These are phyloP conservation scores for Mallotus villosus DNA, from an alignment of 2,797 vertebrate genomes.

Conservation along the genomic window DNA sequence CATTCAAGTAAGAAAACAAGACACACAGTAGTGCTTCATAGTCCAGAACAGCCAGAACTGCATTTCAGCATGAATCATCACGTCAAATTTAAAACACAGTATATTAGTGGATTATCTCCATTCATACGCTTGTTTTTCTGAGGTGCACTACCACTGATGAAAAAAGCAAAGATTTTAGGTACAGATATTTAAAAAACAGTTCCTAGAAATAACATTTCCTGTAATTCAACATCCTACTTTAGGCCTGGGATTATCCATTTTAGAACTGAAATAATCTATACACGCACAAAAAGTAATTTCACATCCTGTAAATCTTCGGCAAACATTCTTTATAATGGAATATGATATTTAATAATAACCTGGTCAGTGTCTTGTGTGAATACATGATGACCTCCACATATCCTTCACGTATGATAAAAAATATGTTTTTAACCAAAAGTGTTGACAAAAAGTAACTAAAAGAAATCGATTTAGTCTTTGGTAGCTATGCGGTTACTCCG, in stretches of 20 bases:
- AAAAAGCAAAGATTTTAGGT: slow-evolving; percentile 11
- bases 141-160: slow-evolving; percentile 4
- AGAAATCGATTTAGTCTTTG: slow-evolving; percentile 29
- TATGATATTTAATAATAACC: slow-evolving; percentile 18
- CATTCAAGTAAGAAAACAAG: slow-evolving; percentile 9
- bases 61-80: no score
- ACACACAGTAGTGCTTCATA: slow-evolving; percentile 19
- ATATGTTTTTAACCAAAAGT: slow-evolving; percentile 4
- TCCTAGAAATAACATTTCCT: not conserved
- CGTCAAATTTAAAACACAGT: no score
- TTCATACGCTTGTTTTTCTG: slow-evolving; percentile 13
- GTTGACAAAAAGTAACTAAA: no score
- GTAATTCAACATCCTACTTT: not conserved
- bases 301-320: slow-evolving; percentile 12
- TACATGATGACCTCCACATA: not conserved
- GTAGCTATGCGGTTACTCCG: not conserved
- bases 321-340: slow-evolving; percentile 38
- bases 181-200: slow-evolving; percentile 7
- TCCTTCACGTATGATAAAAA: not conserved
- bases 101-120: slow-evolving; percentile 6
- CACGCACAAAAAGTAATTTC: not conserved
- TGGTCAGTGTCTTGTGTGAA: not conserved
- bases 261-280: not conserved
- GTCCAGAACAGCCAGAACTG: not conserved
- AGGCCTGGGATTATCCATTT: not conserved